phyloP scores from a whole-genome alignment of 2,888 invertebrate genomes.

The Proisotoma minuta region DNA sequence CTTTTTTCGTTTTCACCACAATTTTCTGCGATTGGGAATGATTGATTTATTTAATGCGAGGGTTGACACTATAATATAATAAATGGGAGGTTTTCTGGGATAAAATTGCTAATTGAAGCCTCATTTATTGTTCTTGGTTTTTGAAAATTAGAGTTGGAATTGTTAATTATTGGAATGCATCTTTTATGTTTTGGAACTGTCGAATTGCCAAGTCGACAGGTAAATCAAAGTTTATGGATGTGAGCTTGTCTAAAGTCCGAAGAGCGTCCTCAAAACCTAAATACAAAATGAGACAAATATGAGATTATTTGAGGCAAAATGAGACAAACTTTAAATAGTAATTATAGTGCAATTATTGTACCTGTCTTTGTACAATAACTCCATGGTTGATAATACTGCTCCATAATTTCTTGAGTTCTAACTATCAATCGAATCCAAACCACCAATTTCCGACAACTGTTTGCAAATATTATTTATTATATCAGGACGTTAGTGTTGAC shows the following conservation, averaged over 20 bases:
- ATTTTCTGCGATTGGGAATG: too few relatives aligned
- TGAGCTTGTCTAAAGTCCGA: constrained; percentile 80
- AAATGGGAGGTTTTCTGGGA: too few relatives aligned
- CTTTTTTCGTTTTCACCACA: too few relatives aligned
- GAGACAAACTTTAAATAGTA: too few relatives aligned
- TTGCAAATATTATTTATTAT: too few relatives aligned
- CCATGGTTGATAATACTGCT: constrained; percentile 78
- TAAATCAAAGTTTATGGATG: constrained; percentile 80
- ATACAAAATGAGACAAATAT: constrained; percentile 16
- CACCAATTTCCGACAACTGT: constrained; percentile 80
- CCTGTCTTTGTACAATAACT: constrained; percentile 93
- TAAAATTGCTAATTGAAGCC: too few relatives aligned
- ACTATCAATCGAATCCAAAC: constrained; percentile 91
- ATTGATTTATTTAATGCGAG: too few relatives aligned
- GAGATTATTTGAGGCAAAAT: too few relatives aligned
- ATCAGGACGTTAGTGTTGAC: too few relatives aligned
- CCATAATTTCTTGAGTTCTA: constrained; percentile 73
- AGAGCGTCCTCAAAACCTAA: constrained; percentile 91
- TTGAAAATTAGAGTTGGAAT: too few relatives aligned
- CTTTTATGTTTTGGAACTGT: constrained; percentile 95
- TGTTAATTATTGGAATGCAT: constrained; percentile 67
- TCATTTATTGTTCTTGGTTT: too few relatives aligned
- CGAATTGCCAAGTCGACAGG: constrained; percentile 94
- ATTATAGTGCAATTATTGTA: constrained; percentile 49
- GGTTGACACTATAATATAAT: too few relatives aligned